These are phyloP conservation scores for Lissonota sp. DNA, from an alignment of 2,888 invertebrate species.

Conservation along the genomic window DNA sequence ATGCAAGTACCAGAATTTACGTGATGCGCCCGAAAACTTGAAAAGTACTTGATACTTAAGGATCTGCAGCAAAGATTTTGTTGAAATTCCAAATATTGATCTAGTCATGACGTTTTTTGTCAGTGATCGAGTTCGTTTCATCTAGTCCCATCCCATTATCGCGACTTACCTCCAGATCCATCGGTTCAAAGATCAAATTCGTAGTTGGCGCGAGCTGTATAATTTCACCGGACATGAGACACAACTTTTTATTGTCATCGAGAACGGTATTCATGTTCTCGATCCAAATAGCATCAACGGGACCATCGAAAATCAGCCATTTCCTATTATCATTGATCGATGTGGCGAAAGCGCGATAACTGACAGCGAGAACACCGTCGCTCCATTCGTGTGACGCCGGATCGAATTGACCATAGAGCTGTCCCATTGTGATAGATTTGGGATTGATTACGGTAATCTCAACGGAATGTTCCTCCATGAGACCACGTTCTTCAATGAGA, in stretches of 20 bases:
- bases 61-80: too few species aligned
- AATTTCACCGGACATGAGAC: conserved; percentile 98
- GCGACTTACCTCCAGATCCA: conserved; percentile 92
- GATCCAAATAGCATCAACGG: conserved; percentile 98
- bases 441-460: conserved; percentile 95
- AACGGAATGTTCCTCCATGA: conserved; percentile 91
- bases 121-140: too few species aligned
- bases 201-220: conserved; percentile 95
- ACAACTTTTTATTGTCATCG: conserved; percentile 98
- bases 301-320: conserved; percentile 98
- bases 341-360: conserved; percentile 91
- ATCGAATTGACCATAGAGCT: conserved; percentile 98
- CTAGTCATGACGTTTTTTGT: too few species aligned
- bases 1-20: too few species aligned
- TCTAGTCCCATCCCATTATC: neutral
- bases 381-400: conserved; percentile 97
- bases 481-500: conserved; percentile 90
- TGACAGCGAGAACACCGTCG: conserved; percentile 94
- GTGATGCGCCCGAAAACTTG: too few species aligned
- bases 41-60: too few species aligned
- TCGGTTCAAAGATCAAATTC: conserved; percentile 96
- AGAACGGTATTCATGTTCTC: conserved; percentile 98
- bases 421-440: conserved; percentile 98
- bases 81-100: too few species aligned
- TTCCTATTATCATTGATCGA: conserved; percentile 89